Evolutionary conservation across 2,888 invertebrate genomes (phyloP).

Genomic region (Lamproptera curius): DNA sequence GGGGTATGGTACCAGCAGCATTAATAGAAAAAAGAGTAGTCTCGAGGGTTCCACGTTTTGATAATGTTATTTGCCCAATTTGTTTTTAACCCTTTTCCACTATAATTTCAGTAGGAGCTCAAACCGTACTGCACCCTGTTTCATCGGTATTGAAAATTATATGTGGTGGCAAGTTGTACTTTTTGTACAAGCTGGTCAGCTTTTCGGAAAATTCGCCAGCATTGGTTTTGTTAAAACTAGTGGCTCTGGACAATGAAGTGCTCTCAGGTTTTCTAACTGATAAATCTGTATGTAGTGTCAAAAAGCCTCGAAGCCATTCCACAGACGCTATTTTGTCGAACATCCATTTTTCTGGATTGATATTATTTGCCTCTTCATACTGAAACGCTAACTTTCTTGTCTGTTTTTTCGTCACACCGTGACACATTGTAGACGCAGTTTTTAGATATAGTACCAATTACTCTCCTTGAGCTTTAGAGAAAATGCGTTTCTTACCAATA

Average conservation of each 20-base stretch:
- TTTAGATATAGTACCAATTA: not conserved
- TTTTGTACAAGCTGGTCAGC: not conserved
- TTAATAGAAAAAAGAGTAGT: slow-evolving; percentile 23
- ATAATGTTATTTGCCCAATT: slow-evolving; percentile 25
- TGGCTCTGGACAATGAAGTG: not conserved
- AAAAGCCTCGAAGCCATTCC: not conserved
- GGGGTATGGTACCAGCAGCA: slow-evolving; percentile 20
- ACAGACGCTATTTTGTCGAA: not conserved
- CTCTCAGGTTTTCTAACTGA: not conserved
- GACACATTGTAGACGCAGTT: not conserved
- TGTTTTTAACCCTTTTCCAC: slow-evolving; percentile 22
- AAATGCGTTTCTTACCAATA: not conserved
- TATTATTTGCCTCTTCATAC: too few species aligned
- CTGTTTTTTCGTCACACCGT: not conserved
- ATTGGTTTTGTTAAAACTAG: not conserved
- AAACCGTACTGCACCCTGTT: slow-evolving; percentile 15
- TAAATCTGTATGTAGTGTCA: not conserved
- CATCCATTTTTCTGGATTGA: not conserved
- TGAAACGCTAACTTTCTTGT: not conserved
- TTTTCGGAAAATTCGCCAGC: not conserved
- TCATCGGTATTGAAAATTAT: slow-evolving; percentile 15
- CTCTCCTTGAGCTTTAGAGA: not conserved
- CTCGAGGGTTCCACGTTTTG: slow-evolving; percentile 22
- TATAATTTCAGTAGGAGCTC: slow-evolving; percentile 21
- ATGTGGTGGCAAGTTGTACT: slow-evolving; percentile 13